These are phyloP conservation scores for Sebastes minor DNA, from an alignment of 2,797 vertebrate species.

Conservation along the genomic window DNA sequence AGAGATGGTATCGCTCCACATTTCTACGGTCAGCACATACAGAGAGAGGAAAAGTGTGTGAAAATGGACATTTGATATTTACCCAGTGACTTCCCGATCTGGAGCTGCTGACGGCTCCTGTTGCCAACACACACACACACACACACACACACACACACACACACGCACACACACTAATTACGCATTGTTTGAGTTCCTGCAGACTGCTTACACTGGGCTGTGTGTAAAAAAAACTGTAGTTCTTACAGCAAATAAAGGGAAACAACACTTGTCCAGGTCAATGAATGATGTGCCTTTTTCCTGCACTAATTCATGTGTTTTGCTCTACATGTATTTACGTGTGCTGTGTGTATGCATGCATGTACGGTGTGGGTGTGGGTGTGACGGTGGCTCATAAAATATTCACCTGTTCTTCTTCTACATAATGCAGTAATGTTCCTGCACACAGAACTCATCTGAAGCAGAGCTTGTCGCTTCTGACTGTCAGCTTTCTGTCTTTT, in stretches of 20 bases:
- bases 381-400: conserved; percentile 57
- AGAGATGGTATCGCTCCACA: conserved; percentile 56
- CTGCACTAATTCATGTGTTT: conserved; percentile 21
- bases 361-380: conserved; percentile 20
- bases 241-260: conserved; percentile 2
- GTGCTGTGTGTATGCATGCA: conserved; percentile 7
- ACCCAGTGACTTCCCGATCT: conserved; percentile 58
- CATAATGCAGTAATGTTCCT: conserved; percentile 69
- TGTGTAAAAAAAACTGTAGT: background rate
- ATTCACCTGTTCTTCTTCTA: conserved; percentile 66
- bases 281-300: conserved; percentile 7
- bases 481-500: background rate
- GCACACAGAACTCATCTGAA: conserved; percentile 27
- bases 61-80: conserved; percentile 65
- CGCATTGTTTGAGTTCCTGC: conserved; percentile 18
- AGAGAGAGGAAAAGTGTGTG: conserved; percentile 38
- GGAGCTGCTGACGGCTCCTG: conserved; percentile 28
- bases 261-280: conserved; percentile 42
- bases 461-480: conserved; percentile 17
- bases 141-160: conserved; percentile 9
- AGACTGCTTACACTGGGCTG: background rate
- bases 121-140: conserved; percentile 29
- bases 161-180: background rate
- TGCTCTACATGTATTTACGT: background rate
- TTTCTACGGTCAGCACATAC: conserved; percentile 40